A percentile compares a stretch with the other conserved stretches of the same genome.
Conservation (phyloP, 2,113 vertebrate genomes). For the Phylloscopus trochiloides region DNA sequence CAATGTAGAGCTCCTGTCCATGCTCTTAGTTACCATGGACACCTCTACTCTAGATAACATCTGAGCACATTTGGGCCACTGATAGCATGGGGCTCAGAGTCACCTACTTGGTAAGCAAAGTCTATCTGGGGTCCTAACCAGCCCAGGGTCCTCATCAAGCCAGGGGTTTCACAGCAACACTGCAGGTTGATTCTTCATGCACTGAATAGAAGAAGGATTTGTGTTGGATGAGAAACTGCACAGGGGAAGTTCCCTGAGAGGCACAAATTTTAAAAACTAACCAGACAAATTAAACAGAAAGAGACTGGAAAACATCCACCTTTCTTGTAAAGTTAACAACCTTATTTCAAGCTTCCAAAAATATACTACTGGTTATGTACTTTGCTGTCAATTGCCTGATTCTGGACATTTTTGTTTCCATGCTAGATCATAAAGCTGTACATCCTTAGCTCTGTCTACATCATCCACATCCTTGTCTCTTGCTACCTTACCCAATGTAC, state of each 20-base stretch:
- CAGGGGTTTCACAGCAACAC: background rate
- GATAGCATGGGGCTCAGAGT: background rate
- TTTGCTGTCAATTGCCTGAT: background rate
- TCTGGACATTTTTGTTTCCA: background rate
- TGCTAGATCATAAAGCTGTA: background rate
- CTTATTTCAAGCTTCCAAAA: background rate
- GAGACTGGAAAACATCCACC: background rate
- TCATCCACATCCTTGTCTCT: background rate
- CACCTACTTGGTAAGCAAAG: background rate
- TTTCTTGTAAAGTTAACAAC: background rate
- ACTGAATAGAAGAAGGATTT: background rate
- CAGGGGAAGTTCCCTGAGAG: background rate
- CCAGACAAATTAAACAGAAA: background rate
- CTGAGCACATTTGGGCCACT: background rate
- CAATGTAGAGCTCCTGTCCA: background rate
- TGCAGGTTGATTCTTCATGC: background rate
- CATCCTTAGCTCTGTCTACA: background rate
- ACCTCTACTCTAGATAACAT: background rate
- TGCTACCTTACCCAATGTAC: background rate
- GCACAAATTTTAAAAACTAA: background rate
- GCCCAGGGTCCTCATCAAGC: background rate
- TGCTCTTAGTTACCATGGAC: background rate
- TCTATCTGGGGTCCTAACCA: background rate
- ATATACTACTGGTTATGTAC: background rate
- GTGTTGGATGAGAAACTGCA: background rate